Evolutionary conservation across 2,113 vertebrate species (phyloP).

Genomic region (Neodon shergylaensis): DNA sequence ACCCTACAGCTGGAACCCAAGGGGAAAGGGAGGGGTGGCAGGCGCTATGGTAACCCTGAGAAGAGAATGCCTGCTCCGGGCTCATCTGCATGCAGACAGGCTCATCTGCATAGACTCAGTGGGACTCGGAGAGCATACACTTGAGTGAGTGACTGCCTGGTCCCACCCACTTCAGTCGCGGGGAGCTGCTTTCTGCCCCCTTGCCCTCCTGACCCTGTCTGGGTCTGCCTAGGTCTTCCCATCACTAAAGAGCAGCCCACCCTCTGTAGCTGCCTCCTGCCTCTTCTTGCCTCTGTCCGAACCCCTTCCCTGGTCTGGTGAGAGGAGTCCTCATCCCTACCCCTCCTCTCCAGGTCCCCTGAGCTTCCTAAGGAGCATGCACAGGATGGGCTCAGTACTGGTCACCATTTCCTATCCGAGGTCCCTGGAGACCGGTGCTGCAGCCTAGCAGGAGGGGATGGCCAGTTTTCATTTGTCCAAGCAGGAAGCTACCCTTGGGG

Average conservation of each 20-base stretch:
- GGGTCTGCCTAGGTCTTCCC: conserved; percentile 35
- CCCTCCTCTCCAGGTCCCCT: neutral
- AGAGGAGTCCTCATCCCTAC: neutral
- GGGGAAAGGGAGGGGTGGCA: neutral
- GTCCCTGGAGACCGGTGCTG: neutral
- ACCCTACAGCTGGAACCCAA: conserved; percentile 59
- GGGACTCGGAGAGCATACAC: conserved; percentile 76
- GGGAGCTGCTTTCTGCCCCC: neutral
- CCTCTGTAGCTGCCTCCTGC: neutral
- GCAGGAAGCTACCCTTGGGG: neutral
- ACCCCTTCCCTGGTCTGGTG: neutral
- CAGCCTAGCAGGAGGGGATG: neutral
- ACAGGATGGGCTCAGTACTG: neutral
- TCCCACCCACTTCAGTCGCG: conserved; percentile 17
- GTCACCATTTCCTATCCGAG: neutral
- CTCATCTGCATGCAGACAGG: conserved; percentile 81
- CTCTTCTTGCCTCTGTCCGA: neutral
- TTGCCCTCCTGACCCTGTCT: neutral
- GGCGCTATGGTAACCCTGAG: conserved; percentile 82
- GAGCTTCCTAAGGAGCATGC: neutral
- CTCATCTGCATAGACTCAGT: conserved; percentile 86
- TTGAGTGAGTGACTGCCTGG: conserved; percentile 31
- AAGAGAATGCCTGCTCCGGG: conserved; percentile 85
- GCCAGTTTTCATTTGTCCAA: neutral
- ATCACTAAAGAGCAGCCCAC: conserved; percentile 21